A percentile compares a stretch with the other conserved stretches of the same genome.
Evolutionary conservation across 2,113 vertebrate genomes (phyloP).

Genomic region (Quiscalus mexicanus): DNA sequence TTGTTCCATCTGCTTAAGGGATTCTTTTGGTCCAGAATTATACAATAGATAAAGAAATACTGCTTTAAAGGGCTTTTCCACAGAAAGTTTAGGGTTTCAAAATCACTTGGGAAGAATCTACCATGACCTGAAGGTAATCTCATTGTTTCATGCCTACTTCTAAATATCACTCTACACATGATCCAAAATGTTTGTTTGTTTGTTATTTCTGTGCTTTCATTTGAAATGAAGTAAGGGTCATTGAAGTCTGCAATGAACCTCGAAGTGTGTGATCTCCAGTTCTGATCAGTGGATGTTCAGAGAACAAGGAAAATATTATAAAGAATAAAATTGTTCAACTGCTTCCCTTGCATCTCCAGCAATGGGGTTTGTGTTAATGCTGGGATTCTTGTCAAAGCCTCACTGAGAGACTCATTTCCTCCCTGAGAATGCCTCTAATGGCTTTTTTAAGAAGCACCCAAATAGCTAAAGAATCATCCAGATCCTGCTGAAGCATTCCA

Average conservation of each 20-base stretch:
- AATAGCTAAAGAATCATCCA: constrained; percentile 23
- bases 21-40: neutral
- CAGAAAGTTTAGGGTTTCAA: neutral
- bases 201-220: neutral
- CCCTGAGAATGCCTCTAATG: neutral
- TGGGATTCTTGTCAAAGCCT: neutral
- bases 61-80: neutral
- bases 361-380: neutral
- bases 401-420: neutral
- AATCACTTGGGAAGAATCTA: neutral
- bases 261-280: neutral
- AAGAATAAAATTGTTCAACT: neutral
- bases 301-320: neutral
- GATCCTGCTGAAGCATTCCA: constrained; percentile 35
- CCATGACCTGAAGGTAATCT: neutral
- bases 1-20: neutral
- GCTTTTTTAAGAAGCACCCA: constrained; percentile 14
- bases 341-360: neutral
- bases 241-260: neutral
- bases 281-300: neutral
- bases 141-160: neutral
- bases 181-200: neutral
- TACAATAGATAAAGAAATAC: neutral
- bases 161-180: neutral
- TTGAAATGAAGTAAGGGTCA: neutral